Base-by-base conservation (phyloP, 2,888 invertebrate genomes). In the Pinctada fucata region DNA sequence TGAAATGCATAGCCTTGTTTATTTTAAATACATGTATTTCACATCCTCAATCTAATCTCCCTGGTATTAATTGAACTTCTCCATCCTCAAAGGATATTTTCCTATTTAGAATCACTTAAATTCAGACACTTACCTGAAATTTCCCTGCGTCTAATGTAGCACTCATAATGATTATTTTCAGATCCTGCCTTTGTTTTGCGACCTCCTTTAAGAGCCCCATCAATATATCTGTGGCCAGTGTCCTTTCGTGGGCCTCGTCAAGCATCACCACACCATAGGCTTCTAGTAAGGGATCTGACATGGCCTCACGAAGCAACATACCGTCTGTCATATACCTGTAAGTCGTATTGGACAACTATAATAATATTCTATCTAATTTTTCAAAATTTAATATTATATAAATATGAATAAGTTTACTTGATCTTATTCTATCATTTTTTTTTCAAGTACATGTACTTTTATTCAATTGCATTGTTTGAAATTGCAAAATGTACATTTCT, bases 131-230 rank as follows among this genome's bases (percentile, higher is more conserved):
- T 10, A 94, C 94, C 93, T 95, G 99, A 93, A 99, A 99, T 93
- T 99, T 99, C 3, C 99, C 99, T 70, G 99, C 99, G 93, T 99
- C 99, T 51, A 99, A 93, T 0, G 99, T 99, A 0, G 99, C 99
- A 82, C 98, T 98, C 99, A 99, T 99, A 89, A 99, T 97, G 82
- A 99, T 97, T 78, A 99, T 94, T 93, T 99, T 99, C 78, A 99
- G 94, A 92, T 99, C 99, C 0, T 94, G 93, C 48, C 99, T 94
- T 88, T 99, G 98, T 84, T 96, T 97, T 6, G 97, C 97, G 0
- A 99, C 98, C 93, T 99, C 99, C 92, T 99, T 99, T 72, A 94
- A 93, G 0, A 99, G 97, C 64, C 99, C 99, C 99, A 99, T 99
- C 0, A 99, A 94, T 76, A 99, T 98, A 92, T 99, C 99, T 0